Evolutionary conservation across 2,888 invertebrate species (phyloP).

Genomic region (Carcina quercana): DNA sequence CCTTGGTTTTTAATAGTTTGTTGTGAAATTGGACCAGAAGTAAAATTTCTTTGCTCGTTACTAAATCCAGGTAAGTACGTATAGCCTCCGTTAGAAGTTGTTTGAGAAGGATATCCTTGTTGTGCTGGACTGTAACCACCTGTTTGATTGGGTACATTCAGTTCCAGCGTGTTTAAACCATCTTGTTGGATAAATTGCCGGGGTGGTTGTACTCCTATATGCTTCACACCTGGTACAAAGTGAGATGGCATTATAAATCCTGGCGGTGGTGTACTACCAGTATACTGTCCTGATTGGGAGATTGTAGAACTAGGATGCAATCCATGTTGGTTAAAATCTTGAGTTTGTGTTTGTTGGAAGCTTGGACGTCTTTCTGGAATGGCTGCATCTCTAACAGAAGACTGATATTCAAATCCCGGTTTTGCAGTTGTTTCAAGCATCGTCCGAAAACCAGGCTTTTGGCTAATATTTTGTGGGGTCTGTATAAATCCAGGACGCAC

Average conservation of each 20-base stretch:
- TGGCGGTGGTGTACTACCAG: conserved; percentile 4
- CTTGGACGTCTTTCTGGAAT: not conserved
- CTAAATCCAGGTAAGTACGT: too few relatives aligned
- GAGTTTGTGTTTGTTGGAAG: not conserved
- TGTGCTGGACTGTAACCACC: not conserved
- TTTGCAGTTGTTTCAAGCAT: not conserved
- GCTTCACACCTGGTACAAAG: not conserved
- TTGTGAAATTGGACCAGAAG: too few relatives aligned
- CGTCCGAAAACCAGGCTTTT: not conserved
- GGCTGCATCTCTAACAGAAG: not conserved
- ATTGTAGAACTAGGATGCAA: conserved; percentile 6
- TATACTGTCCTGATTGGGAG: conserved; percentile 5
- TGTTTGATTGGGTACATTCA: not conserved
- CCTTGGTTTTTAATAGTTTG: too few relatives aligned
- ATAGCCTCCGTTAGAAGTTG: not conserved
- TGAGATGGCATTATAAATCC: not conserved
- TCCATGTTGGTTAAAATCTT: conserved; percentile 4
- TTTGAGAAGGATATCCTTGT: not conserved
- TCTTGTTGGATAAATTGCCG: conserved; percentile 1
- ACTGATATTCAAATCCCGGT: not conserved
- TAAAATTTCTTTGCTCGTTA: not conserved
- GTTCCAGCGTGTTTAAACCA: not conserved
- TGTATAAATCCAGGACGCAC: not conserved
- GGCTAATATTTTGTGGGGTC: not conserved
- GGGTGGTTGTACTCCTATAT: conserved; percentile 8